These are phyloP conservation scores for Lasioglossum zephyrum DNA, from an alignment of 2,888 invertebrate genomes.

Conservation along the genomic window DNA sequence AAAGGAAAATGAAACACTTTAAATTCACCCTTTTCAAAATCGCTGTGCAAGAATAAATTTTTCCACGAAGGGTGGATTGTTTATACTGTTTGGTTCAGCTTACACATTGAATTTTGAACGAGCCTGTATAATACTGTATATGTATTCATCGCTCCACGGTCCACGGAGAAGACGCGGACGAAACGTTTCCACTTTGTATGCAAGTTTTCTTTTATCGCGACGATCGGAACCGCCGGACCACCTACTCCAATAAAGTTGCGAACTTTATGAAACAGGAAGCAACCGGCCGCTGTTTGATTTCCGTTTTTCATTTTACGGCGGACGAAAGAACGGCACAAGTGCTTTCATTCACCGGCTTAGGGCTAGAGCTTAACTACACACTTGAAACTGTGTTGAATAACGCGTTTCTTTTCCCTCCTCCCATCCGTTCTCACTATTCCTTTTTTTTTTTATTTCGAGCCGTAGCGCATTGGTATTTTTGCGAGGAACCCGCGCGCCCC, in stretches of 20 bases:
- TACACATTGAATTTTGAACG: background rate
- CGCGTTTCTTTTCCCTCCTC: background rate
- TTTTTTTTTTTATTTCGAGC: background rate
- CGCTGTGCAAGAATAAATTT: background rate
- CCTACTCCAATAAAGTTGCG: slow-evolving; percentile 3
- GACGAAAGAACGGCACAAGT: slow-evolving; percentile 9
- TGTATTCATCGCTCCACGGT: background rate
- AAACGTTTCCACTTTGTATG: slow-evolving; percentile 27
- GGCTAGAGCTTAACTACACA: background rate
- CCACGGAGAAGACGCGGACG: background rate
- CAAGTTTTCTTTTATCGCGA: slow-evolving; percentile 33
- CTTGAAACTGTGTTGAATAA: slow-evolving; percentile 15
- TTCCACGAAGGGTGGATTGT: background rate
- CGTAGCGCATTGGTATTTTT: background rate
- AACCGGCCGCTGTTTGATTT: slow-evolving; percentile 2
- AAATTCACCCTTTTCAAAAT: no score
- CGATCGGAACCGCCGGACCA: slow-evolving; percentile 12
- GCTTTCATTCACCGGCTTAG: slow-evolving; percentile 12
- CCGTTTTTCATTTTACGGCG: slow-evolving; percentile 12
- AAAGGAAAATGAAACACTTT: no score
- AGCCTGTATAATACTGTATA: background rate
- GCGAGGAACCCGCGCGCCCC: background rate
- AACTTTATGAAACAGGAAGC: slow-evolving; percentile 19
- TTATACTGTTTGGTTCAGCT: background rate
- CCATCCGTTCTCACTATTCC: background rate